Base-by-base conservation (phyloP, 2,888 invertebrate genomes). In the Himalopsyche japonica region DNA sequence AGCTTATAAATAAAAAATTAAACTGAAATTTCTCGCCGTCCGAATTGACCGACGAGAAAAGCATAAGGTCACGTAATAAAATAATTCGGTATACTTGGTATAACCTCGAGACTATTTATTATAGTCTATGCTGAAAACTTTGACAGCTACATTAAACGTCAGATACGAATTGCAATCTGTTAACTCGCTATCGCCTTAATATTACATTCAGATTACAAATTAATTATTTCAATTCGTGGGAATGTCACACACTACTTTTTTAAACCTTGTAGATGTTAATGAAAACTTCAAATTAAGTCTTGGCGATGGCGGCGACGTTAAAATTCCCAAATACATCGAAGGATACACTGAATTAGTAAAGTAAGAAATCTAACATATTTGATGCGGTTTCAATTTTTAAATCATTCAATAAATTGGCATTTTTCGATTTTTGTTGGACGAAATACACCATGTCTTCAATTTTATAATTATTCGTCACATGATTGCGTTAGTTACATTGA, bases 331-430 rank as follows among this genome's bases (percentile, higher is more conserved):
- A 64, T 97, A 97, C 89, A 92, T 97, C 81, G 93, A 94, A 86
- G 96, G 96, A 84, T 97, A 96, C 89, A 95, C 95, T 89, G 97
- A 97, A 91, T 92, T 97, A 81, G 95, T 95, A 89, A 97, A 96
- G 97, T 97, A 92, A 92, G 93, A 90, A 81, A 85, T 81, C 70
- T 82, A 82, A 82, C 82, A 57, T 79, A 78, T 82, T n/a, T 80
- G 30, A 30, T 79, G 24, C 48, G 43, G 43, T 20, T 82, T 27
- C 32, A 12, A 30, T 47, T 5, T 24, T 80, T n/a, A 24, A 20
- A 18, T 24, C 57, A 43, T 18, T 76, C 7, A 27, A 24, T 27
- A 32, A 0, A 18, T 10, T 32, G 1, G 10, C 32, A 32, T n/a
- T 77, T 30, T 7, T n/a, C 12, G 34, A 12, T 77, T 10, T 77